Evolutionary conservation across 2,888 invertebrate genomes (phyloP).

Genomic region (Euzetes globulus): DNA sequence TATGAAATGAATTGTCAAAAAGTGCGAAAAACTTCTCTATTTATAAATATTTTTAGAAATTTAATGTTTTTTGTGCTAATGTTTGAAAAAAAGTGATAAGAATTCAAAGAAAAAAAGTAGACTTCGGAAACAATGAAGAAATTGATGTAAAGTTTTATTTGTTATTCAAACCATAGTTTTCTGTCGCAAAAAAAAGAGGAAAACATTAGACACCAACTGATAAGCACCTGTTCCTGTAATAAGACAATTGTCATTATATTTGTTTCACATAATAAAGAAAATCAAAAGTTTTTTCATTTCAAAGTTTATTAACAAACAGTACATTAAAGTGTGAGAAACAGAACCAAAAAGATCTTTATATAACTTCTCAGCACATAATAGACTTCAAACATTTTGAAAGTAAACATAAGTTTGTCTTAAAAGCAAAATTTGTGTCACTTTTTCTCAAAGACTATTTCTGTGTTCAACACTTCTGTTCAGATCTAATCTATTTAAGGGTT

Average conservation of each 20-base stretch:
- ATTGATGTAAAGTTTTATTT: no score
- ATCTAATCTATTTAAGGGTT: not conserved
- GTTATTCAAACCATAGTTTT: no score
- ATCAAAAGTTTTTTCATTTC: not conserved
- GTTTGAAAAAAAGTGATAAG: no score
- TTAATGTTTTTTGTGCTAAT: no score
- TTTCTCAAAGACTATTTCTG: not conserved
- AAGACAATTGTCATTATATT: constrained; percentile 4
- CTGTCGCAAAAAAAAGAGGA: no score
- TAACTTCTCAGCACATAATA: not conserved
- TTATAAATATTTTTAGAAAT: no score
- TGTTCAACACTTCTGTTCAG: not conserved
- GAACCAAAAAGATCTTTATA: not conserved
- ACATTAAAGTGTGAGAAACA: not conserved
- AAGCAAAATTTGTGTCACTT: constrained; percentile 4
- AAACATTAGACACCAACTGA: no score
- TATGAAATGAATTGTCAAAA: no score
- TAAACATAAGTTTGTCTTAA: not conserved
- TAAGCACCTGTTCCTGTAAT: no score
- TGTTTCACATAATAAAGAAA: not conserved
- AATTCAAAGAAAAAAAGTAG: no score
- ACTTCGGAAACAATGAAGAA: no score
- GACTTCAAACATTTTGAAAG: not conserved
- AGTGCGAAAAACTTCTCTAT: no score
- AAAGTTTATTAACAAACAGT: not conserved